Base-by-base conservation (phyloP, 1,140 invertebrate genomes). In the Drosophila kurseongensis region DNA sequence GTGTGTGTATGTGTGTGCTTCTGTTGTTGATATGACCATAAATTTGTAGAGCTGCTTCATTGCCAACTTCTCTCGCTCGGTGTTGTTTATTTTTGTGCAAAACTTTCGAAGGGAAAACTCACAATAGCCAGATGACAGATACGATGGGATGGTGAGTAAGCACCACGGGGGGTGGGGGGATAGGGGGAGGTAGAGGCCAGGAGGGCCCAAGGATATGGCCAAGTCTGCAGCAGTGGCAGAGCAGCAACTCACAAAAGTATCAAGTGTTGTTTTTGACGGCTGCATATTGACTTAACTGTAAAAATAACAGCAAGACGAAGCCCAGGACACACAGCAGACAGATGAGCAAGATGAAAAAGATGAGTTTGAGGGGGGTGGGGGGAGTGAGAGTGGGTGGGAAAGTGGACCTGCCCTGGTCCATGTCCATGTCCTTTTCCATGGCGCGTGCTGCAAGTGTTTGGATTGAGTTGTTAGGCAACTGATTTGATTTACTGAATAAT, bases 401-500 rank as follows among this genome's bases (percentile, higher is more conserved):
- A 42, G 35, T 36, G 58, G 36, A 27, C 48, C 48, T 29, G 45
- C 29, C 27, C 56, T 54, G 65, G 73, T 44, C 54, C 38, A 56
- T 55, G 63, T 52, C 48, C 80, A 83, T 83, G 80, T 83, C 50
- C 80, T 69, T 66, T 71, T 54, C 56, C 67, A 44, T 61, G 71
- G 69, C 79, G 83, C 83, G 83, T 86, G 83, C 72, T 79, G 83
- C 83, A 86, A 86, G 83, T 86, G 83, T 83, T 89, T 89, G 84
- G 84, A 89, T 89, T 89, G 84, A 89, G 84, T 89, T 89, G 84
- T 89, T 90, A 89, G 84, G 84, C 84, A 89, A 89, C 84, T 89
- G 84, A 89, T 89, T 89, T 89, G 84, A 89, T 89, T 89, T 89
- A 89, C 84, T 89, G 84, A 89, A 86, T 86, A 88, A 86, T 86